Conservation (phyloP, 2,113 vertebrate species). For the Sardina pilchardus region DNA sequence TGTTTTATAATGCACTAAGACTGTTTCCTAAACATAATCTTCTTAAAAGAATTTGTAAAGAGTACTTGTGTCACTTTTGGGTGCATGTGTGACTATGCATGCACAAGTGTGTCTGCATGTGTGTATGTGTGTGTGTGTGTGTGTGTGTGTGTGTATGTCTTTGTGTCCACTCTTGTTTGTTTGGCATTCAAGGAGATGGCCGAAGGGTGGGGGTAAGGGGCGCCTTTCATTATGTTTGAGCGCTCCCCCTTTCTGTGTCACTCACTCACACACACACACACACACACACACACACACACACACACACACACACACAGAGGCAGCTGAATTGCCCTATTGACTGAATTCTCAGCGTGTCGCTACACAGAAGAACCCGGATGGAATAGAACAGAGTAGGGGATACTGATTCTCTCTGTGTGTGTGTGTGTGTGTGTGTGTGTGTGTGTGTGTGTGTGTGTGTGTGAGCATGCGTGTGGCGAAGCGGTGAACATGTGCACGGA, state of each 20-base stretch:
- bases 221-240: background rate
- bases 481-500: constrained; percentile 1
- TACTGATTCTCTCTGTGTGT: background rate
- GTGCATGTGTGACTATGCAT: background rate
- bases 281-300: constrained; percentile 2
- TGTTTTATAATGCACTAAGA: no score
- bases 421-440: constrained; percentile 12
- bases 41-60: no score
- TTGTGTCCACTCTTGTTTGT: background rate
- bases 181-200: background rate
- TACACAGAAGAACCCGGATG: background rate
- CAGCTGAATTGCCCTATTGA: constrained; percentile 5
- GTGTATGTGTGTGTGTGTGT: background rate
- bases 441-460: constrained; percentile 1
- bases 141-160: background rate
- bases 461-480: background rate
- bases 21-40: no score
- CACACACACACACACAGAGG: constrained; percentile 11
- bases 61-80: no score
- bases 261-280: constrained; percentile 17
- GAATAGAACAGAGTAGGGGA: background rate
- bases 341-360: background rate
- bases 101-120: background rate
- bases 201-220: background rate
- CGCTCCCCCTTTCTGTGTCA: background rate